phyloP scores from a whole-genome alignment of 2,113 vertebrate species.

The Beaufortia kweichowensis region DNA sequence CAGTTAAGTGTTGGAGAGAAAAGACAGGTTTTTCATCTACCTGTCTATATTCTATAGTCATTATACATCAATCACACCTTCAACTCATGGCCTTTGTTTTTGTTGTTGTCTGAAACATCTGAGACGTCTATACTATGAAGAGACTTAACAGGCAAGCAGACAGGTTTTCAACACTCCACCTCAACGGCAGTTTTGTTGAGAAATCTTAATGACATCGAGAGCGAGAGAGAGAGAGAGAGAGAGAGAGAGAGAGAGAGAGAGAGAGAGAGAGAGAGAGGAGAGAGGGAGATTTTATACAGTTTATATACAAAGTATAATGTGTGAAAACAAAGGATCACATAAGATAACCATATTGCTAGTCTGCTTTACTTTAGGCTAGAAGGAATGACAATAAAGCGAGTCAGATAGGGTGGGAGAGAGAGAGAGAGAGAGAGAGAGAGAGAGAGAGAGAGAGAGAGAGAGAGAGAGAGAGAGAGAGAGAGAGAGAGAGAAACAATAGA shows the following conservation, averaged over 20 bases:
- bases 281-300: no score
- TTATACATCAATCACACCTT: background rate
- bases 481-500: slow-evolving; percentile 47
- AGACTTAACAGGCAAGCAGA: slow-evolving; percentile 3
- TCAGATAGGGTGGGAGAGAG: slow-evolving; percentile 31
- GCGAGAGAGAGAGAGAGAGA: slow-evolving; percentile 47
- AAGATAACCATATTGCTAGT: no score
- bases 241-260: slow-evolving; percentile 31
- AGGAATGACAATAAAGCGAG: slow-evolving; percentile 32
- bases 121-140: background rate
- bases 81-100: no score
- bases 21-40: background rate
- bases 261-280: slow-evolving; percentile 42
- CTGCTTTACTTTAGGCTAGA: no score
- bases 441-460: slow-evolving; percentile 38
- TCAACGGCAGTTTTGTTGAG: background rate
- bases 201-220: background rate
- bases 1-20: background rate
- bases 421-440: slow-evolving; percentile 27
- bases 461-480: slow-evolving; percentile 40
- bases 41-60: background rate
- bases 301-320: no score
- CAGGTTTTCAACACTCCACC: slow-evolving; percentile 22
- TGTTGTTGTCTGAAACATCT: background rate
- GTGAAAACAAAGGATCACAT: no score